phyloP scores from a whole-genome alignment of 1,140 invertebrate species.

The Plectrocnemia conspersa region DNA sequence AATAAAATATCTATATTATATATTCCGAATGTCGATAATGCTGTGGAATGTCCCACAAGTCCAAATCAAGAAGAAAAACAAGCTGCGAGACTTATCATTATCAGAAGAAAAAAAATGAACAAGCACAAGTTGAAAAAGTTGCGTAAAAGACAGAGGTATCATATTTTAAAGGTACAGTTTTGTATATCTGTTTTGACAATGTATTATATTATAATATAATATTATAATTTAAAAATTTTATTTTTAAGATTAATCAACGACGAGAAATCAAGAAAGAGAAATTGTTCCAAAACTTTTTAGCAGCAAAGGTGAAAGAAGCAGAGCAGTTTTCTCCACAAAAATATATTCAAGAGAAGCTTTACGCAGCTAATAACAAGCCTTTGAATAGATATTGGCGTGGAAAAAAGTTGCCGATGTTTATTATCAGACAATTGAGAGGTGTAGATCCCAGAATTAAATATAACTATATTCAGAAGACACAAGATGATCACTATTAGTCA shows the following conservation, averaged over 20 bases:
- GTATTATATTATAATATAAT: background rate
- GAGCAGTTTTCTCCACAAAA: slow-evolving; percentile 69
- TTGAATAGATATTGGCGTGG: slow-evolving; percentile 62
- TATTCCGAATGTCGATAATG: slow-evolving; percentile 13
- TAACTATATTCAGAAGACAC: slow-evolving; percentile 30
- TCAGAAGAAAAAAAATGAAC: slow-evolving; percentile 78
- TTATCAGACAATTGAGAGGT: slow-evolving; percentile 54
- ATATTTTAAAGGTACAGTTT: slow-evolving; percentile 28
- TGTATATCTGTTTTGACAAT: slow-evolving; percentile 4
- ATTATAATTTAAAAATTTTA: slow-evolving; percentile 20
- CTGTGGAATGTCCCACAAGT: slow-evolving; percentile 37
- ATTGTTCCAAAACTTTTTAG: slow-evolving; percentile 64
- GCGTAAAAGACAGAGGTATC: slow-evolving; percentile 65
- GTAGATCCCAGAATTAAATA: slow-evolving; percentile 50
- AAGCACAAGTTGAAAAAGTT: slow-evolving; percentile 78
- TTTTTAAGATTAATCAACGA: slow-evolving; percentile 55
- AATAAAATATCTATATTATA: slow-evolving; percentile 25
- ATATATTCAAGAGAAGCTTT: slow-evolving; percentile 62
- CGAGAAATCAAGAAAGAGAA: slow-evolving; percentile 71
- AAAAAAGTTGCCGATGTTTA: slow-evolving; percentile 58
- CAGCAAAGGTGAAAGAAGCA: slow-evolving; percentile 64
- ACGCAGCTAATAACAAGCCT: slow-evolving; percentile 57
- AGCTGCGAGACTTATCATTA: slow-evolving; percentile 69
- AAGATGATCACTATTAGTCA: background rate
- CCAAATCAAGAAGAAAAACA: slow-evolving; percentile 52